Percentiles rank a stretch among this genome's conserved stretches.
These are phyloP conservation scores for Nyctibius bracteatus DNA, from an alignment of 2,113 vertebrate species.

Conservation along the genomic window DNA sequence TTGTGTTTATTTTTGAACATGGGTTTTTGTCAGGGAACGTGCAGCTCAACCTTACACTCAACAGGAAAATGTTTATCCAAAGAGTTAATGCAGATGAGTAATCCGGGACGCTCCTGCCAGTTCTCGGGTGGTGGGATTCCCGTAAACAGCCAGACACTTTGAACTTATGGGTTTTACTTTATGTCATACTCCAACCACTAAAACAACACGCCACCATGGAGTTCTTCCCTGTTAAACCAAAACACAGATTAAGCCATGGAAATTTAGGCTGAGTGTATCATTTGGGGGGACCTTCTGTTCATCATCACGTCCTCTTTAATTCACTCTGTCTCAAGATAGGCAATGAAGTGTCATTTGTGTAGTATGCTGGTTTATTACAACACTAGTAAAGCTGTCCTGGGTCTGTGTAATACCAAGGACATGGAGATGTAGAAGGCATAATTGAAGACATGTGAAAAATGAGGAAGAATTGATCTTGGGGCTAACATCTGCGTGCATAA, in stretches of 20 bases:
- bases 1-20: conserved; percentile 59
- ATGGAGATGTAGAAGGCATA: not conserved
- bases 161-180: conserved; percentile 71
- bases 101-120: conserved; percentile 60
- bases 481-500: not conserved
- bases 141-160: conserved; percentile 70
- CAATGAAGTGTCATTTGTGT: not conserved
- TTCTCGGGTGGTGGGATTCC: conserved; percentile 69
- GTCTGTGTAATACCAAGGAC: not conserved
- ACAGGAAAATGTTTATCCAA: conserved; percentile 62
- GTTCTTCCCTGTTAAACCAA: conserved; percentile 59
- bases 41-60: conserved; percentile 15
- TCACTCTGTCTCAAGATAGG: not conserved
- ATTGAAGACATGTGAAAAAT: not conserved
- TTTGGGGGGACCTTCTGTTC: conserved; percentile 8
- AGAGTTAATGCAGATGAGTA: conserved; percentile 69
- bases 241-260: conserved; percentile 56
- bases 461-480: not conserved
- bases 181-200: conserved; percentile 72
- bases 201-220: conserved; percentile 59
- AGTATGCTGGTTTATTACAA: not conserved
- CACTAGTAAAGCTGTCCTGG: not conserved
- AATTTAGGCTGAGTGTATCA: conserved; percentile 39
- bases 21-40: conserved; percentile 51
- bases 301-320: not conserved